These are phyloP conservation scores for Podabrus alpinus DNA, from an alignment of 2,888 invertebrate genomes.

Conservation along the genomic window DNA sequence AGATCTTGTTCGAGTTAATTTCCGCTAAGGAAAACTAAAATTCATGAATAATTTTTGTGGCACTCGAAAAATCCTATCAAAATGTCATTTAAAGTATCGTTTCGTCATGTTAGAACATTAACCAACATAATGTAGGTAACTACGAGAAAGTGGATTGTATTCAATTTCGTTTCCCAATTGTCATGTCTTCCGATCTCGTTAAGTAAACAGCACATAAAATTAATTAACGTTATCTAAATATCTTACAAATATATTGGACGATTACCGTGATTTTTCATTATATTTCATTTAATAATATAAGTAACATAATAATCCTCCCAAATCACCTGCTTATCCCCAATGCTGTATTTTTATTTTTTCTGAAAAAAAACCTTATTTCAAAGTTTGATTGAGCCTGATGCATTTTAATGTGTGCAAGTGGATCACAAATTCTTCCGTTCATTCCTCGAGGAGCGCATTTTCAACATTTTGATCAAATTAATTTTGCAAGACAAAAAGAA, in stretches of 20 bases:
- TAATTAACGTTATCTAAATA: background rate
- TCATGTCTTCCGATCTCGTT: background rate
- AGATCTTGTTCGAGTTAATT: background rate
- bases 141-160: constrained; percentile 26
- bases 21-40: background rate
- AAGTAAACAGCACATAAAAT: background rate
- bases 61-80: background rate
- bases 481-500: too few species aligned
- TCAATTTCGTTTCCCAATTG: constrained; percentile 12
- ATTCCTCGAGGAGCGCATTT: too few species aligned
- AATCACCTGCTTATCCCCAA: too few species aligned
- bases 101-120: constrained; percentile 23
- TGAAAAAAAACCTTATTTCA: too few species aligned
- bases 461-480: too few species aligned
- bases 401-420: too few species aligned
- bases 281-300: background rate
- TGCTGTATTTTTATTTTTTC: too few species aligned
- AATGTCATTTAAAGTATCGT: constrained; percentile 23
- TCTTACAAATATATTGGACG: background rate
- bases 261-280: too few species aligned
- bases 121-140: constrained; percentile 23
- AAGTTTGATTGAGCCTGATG: too few species aligned
- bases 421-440: too few species aligned
- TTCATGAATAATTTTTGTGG: background rate
- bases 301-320: too few species aligned